These are phyloP conservation scores for Sarcophaga bullata DNA, from an alignment of 1,140 invertebrate genomes.

Conservation along the genomic window DNA sequence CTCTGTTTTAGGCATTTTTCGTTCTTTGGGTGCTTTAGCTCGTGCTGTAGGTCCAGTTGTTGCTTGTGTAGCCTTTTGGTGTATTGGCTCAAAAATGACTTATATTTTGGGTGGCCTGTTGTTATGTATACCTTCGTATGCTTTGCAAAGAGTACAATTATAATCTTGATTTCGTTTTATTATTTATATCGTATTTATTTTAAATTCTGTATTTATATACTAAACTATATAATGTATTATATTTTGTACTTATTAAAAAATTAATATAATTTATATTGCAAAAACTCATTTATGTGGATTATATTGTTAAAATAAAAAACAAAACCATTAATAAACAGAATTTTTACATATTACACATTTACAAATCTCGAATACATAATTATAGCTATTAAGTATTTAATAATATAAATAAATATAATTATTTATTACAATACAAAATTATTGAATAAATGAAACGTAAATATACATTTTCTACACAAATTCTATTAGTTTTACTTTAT, in stretches of 20 bases:
- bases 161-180: conserved; percentile 42
- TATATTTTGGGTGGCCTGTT: conserved; percentile 78
- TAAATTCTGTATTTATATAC: conserved; percentile 36
- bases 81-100: conserved; percentile 77
- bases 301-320: not conserved
- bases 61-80: conserved; percentile 87
- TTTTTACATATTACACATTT: too few species aligned
- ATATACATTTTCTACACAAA: not conserved
- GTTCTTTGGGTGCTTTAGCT: conserved; percentile 93
- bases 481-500: not conserved
- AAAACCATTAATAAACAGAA: not conserved
- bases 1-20: conserved; percentile 90
- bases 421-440: not conserved
- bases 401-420: not conserved
- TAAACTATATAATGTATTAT: conserved; percentile 16
- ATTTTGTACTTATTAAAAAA: conserved; percentile 20
- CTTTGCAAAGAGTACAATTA: conserved; percentile 66
- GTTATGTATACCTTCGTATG: conserved; percentile 75
- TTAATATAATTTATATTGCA: not conserved
- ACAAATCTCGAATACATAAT: not conserved
- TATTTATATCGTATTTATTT: conserved; percentile 4
- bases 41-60: conserved; percentile 90
- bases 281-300: too few species aligned
- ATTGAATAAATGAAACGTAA: not conserved
- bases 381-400: not conserved